Base-by-base conservation (phyloP, 2,888 invertebrate species). In the Rhamphomyia laevipes region DNA sequence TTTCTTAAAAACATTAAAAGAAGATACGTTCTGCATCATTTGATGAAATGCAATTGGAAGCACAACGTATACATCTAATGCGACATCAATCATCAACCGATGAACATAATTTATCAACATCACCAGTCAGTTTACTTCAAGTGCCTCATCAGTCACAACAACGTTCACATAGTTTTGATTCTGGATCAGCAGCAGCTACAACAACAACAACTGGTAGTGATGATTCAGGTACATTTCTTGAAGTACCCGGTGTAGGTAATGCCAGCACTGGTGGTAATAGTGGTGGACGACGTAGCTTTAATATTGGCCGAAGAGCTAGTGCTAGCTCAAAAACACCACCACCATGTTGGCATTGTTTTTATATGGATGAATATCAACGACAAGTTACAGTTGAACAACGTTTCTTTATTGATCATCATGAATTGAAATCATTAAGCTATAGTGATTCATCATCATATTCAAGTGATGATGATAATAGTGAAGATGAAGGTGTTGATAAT, bases 1-100 rank as follows among this genome's bases (percentile, higher is more conserved):
- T 27, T 27, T 27, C 9, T 27, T 27, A 27, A 27, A 27, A 27
- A 27, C 9, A 7, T 27, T 27, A 7, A 27, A 4, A 38, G 17
- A 38, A 79, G 78, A 84, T 90, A 61, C 84, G 90, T 60, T 89
- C 89, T 55, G 88, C 88, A 54, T 88, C 89, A 55, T 90, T 90
- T 74, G 90, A 90, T 74, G 89, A 90, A 74, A 89, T 88, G 67
- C 86, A 88, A 67, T 66, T 87, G 67, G 86, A 84, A 63, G 80
- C 84, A 48, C 82, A 83, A 61, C 79, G 85, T 50, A 51, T 55
- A 27, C 57, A 56, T 48, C 50, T 53, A 35, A 48, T 55, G 10
- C 48, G 50, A 43, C 57, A 58, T 45, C 59, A 59, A 51, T 37
- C 55, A 15, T 61, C 67, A 53, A 71, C 71, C 10, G 72, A 73